Evolutionary conservation across 2,797 vertebrate genomes (phyloP).

Genomic region (Coreius guichenoti): DNA sequence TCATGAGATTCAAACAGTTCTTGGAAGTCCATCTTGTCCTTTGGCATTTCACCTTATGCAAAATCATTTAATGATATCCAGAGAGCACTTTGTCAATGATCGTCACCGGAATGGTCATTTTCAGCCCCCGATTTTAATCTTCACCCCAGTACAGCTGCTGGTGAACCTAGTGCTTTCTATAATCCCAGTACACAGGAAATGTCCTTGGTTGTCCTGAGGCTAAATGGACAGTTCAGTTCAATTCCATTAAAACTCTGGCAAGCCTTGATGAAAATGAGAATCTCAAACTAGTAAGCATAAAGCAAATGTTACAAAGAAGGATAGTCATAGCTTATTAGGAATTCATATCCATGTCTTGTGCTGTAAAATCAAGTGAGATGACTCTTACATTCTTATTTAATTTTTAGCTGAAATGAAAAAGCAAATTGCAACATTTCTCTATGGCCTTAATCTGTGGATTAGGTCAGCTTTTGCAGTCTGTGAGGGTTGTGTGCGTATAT

Average conservation of each 20-base stretch:
- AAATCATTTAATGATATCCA: conserved; percentile 38
- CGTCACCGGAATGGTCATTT: conserved; percentile 10
- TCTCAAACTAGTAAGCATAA: neutral
- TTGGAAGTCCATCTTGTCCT: conserved; percentile 24
- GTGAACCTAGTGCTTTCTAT: conserved; percentile 36
- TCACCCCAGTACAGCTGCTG: conserved; percentile 44
- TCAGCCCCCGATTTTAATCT: conserved; percentile 40
- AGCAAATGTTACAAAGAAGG: conserved; percentile 8
- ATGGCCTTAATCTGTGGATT: conserved; percentile 81
- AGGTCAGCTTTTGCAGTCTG: conserved; percentile 65
- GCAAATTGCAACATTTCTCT: conserved; percentile 58
- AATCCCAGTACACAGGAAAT: conserved; percentile 48
- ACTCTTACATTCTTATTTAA: conserved; percentile 31
- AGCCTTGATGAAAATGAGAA: neutral
- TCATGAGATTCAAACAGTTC: conserved; percentile 12
- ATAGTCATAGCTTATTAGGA: conserved; percentile 26
- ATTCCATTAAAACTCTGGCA: conserved; percentile 26
- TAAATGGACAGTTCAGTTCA: conserved; percentile 30
- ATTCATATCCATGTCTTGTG: neutral
- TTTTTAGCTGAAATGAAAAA: conserved; percentile 61
- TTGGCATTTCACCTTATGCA: conserved; percentile 23
- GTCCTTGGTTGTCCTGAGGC: conserved; percentile 28
- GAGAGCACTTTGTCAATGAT: conserved; percentile 24
- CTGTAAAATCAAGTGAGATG: conserved; percentile 29
- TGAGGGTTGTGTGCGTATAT: conserved; percentile 48